These are phyloP conservation scores for Linurgus olivaceus DNA, from an alignment of 2,797 vertebrate genomes.

Conservation along the genomic window DNA sequence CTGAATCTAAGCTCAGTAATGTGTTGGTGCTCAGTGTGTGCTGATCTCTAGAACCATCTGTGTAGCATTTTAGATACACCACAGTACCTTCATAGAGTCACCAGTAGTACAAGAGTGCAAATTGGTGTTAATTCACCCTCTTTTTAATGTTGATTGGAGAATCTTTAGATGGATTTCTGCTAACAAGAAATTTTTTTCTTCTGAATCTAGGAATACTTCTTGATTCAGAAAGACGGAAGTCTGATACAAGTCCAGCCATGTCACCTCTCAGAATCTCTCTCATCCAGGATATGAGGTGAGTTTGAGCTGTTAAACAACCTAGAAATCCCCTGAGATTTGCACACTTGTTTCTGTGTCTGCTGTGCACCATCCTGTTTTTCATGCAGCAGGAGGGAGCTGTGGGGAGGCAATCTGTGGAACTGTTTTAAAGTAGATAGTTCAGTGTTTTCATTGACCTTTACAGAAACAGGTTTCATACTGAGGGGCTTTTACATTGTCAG, in stretches of 20 bases:
- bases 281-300: constrained; percentile 97
- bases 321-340: neutral
- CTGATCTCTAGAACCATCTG: neutral
- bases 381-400: neutral
- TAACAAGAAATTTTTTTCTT: neutral
- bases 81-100: neutral
- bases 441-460: neutral
- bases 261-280: constrained; percentile 92
- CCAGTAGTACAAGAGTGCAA: neutral
- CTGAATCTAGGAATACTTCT: constrained; percentile 85
- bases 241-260: constrained; percentile 88
- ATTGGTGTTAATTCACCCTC: neutral
- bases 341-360: neutral
- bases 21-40: neutral
- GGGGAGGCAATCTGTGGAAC: neutral
- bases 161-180: neutral
- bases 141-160: neutral
- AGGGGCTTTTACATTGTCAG: neutral
- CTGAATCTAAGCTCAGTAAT: neutral
- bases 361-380: neutral
- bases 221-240: constrained; percentile 92
- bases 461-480: neutral
- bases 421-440: neutral
- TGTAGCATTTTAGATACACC: neutral
- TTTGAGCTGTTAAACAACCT: neutral